Percentiles rank a stretch among this genome's conserved stretches.
phyloP scores from a whole-genome alignment of 1,140 invertebrate genomes.

The Globodera rostochiensis region DNA sequence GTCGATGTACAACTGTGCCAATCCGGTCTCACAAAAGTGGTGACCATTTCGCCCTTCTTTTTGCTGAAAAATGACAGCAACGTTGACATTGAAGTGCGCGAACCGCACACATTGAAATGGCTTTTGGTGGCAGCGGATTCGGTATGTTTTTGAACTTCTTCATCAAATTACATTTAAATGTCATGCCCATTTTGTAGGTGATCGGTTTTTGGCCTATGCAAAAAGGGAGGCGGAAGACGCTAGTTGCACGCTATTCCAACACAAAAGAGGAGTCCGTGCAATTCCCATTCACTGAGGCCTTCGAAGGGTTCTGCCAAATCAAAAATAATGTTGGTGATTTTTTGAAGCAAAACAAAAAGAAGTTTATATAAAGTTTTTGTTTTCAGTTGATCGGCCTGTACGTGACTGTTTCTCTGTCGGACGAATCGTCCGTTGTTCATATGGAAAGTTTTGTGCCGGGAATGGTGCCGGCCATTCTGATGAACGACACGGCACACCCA shows the following conservation, averaged over 20 bases:
- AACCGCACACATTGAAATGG: slow-evolving; percentile 68
- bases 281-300: slow-evolving; percentile 82
- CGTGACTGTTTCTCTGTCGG: slow-evolving; percentile 85
- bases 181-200: slow-evolving; percentile 69
- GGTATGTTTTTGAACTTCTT: slow-evolving; percentile 12
- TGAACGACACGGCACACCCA: slow-evolving; percentile 76
- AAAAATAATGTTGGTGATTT: slow-evolving; percentile 70
- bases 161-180: too few species aligned
- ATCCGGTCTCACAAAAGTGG: slow-evolving; percentile 90
- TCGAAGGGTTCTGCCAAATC: slow-evolving; percentile 78
- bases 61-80: slow-evolving; percentile 84
- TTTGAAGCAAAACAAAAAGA: neutral
- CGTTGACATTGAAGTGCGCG: slow-evolving; percentile 77
- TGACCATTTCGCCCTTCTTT: slow-evolving; percentile 92
- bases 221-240: slow-evolving; percentile 65
- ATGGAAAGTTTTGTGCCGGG: slow-evolving; percentile 79
- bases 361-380: too few species aligned
- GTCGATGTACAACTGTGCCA: slow-evolving; percentile 86
- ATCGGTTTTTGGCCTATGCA: slow-evolving; percentile 81
- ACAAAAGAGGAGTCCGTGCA: slow-evolving; percentile 75
- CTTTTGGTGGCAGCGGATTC: slow-evolving; percentile 53
- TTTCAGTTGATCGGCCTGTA: slow-evolving; percentile 79
- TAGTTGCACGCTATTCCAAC: slow-evolving; percentile 68
- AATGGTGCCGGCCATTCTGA: slow-evolving; percentile 81
- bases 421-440: slow-evolving; percentile 84